Evolutionary conservation across 64 coral and sea anemone species (phyloP).

Genomic region (Pachyseris speciosa): DNA sequence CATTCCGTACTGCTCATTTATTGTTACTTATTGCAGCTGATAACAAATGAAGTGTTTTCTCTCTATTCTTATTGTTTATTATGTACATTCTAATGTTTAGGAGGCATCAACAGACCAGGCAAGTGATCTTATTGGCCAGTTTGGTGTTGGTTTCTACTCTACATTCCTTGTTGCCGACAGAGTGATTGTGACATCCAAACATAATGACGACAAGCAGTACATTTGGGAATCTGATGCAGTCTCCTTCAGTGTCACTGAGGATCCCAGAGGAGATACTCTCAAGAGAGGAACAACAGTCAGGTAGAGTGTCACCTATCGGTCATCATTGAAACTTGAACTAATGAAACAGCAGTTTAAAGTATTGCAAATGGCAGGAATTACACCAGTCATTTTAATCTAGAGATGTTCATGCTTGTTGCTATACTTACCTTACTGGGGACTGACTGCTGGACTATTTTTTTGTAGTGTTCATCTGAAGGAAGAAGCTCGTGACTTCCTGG

Average conservation of each 20-base stretch:
- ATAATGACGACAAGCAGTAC: constrained; percentile 99
- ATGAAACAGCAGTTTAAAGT: neutral
- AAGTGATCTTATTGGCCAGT: constrained; percentile 97
- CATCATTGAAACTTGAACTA: neutral
- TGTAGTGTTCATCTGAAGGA: constrained; percentile 95
- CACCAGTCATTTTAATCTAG: no score
- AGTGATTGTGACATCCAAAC: constrained; percentile 97
- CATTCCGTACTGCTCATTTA: no score
- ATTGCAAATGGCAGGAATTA: no score
- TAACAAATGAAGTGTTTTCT: no score
- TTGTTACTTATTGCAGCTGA: no score
- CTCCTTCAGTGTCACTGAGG: constrained; percentile 94
- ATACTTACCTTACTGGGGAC: no score
- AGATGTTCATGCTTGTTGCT: no score
- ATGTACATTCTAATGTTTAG: constrained; percentile 25
- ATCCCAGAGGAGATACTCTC: constrained; percentile 89
- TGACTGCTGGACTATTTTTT: no score
- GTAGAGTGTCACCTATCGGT: constrained; percentile 40
- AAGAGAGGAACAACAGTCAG: constrained; percentile 98
- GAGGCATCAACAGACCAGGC: constrained; percentile 71
- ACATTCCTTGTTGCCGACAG: constrained; percentile 97
- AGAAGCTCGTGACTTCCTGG: constrained; percentile 95
- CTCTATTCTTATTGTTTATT: neutral
- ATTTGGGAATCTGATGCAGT: constrained; percentile 98
- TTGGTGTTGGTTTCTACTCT: constrained; percentile 99